Evolutionary conservation across 92 coral and sea anemone genomes (phyloP), one percentile per base, ranked within the genome.

Genomic region (Porites cylindrica): DNA sequence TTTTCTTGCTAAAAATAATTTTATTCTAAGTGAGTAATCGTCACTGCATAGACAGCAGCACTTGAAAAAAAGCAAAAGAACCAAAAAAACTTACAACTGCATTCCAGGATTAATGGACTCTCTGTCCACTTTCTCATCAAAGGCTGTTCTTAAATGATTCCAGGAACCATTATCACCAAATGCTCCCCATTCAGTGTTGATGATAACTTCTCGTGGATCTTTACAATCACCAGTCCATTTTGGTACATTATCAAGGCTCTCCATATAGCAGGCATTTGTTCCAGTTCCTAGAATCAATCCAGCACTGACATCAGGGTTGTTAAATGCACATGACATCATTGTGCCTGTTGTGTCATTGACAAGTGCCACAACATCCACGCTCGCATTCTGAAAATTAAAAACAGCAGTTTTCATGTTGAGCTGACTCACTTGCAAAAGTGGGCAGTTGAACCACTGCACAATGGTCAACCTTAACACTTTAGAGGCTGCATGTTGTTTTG

Each of bases 121-220:
- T 19, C 71, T 84, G 76, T 97, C 99, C 51, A 97, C 95, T 11
- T 51, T 83, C 60, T 90, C 82, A 79, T 97, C 99, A 78, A 95
- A 94, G 47, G 91, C 92, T 10, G 98, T 91, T 71, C 98, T 75
- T 14, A 97, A 72, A 91, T 93, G 94, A 21, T 86, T 89, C 84
- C 96, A 75, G 1, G 92, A 77, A 2, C 99, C 99, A 66, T 91
- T 93, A 75, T 97, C 99, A 19, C 99, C 99, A 95, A 97, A 97
- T 53, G 99, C 99, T 18, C 99, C 99, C 99, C 98, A 97, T 75
- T 97, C 99, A 7, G 98, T 92, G 80, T 97, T 96, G 61, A 97
- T 92, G 29, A 96, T 94, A 24, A 97, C 98, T 81, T 97, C 92
- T 16, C 86, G 76, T 10, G 97, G 95, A 7, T 82, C 88, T 58